Percentiles rank a stretch among this genome's conserved stretches.
Evolutionary conservation across 1,140 invertebrate species (phyloP).

Genomic region (Drosophila busckii): DNA sequence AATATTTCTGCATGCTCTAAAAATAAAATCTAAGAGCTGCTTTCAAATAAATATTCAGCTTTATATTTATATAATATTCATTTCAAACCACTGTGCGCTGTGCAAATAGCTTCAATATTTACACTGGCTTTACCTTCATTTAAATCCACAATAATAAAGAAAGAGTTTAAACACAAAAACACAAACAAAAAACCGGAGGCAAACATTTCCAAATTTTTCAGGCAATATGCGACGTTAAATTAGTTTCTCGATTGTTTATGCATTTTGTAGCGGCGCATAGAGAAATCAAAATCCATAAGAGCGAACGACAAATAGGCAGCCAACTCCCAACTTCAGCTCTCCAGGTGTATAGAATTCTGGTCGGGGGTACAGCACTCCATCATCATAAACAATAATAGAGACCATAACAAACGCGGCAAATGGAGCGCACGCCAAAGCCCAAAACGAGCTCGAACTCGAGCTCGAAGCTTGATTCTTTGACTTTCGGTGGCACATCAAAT

Average conservation of each 20-base stretch:
- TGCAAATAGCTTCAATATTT: conserved; percentile 53
- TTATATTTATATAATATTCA: too few relatives aligned
- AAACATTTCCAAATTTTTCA: conserved; percentile 48
- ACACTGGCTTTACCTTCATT: conserved; percentile 42
- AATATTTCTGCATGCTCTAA: too few relatives aligned
- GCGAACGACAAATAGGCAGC: conserved; percentile 42
- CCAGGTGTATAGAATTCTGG: conserved; percentile 45
- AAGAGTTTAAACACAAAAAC: conserved; percentile 9
- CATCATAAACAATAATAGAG: conserved; percentile 63
- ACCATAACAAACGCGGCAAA: conserved; percentile 36
- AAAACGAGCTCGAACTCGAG: conserved; percentile 44
- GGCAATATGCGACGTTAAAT: conserved; percentile 46
- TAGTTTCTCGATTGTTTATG: conserved; percentile 71
- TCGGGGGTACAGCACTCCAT: conserved; percentile 54
- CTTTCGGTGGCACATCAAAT: conserved; percentile 31
- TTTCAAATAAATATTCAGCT: too few relatives aligned
- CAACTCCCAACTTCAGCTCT: too few relatives aligned
- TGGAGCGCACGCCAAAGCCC: conserved; percentile 42
- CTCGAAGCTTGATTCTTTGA: not conserved
- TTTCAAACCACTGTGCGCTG: conserved; percentile 30
- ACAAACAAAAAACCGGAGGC: conserved; percentile 50
- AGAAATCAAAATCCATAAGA: conserved; percentile 55
- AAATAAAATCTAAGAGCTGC: too few relatives aligned
- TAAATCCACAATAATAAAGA: conserved; percentile 54
- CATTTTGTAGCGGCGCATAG: conserved; percentile 59